Evolutionary conservation across 1,140 invertebrate genomes (phyloP).

Genomic region (Himalopsyche phryganea): DNA sequence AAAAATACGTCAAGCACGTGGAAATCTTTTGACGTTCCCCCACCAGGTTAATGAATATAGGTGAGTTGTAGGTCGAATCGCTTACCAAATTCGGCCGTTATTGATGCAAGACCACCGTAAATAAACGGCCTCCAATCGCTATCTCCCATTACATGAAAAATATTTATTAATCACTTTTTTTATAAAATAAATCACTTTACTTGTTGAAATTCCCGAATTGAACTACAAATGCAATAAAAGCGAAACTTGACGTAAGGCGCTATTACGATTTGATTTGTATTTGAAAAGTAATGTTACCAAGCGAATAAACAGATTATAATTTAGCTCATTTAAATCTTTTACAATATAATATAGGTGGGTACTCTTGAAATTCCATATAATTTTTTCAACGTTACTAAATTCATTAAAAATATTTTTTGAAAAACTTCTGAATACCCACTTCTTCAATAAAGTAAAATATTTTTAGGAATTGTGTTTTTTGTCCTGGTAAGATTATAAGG

Average conservation of each 20-base stretch:
- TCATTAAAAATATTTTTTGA: too few species aligned
- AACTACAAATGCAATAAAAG: neutral
- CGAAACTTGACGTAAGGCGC: neutral
- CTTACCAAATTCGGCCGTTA: slow-evolving; percentile 89
- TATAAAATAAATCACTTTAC: neutral
- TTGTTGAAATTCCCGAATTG: neutral
- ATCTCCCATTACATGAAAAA: slow-evolving; percentile 30
- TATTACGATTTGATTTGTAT: neutral
- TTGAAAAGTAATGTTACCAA: slow-evolving; percentile 1
- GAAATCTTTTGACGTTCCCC: slow-evolving; percentile 10
- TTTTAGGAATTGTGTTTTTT: too few species aligned
- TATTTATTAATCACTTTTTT: neutral
- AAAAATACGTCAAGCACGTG: slow-evolving; percentile 14
- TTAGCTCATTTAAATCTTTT: too few species aligned
- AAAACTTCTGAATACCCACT: too few species aligned
- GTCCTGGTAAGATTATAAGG: too few species aligned
- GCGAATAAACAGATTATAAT: neutral
- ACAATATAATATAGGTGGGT: too few species aligned
- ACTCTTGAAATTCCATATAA: too few species aligned
- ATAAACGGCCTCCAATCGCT: slow-evolving; percentile 85
- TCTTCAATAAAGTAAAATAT: too few species aligned
- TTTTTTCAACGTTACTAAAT: too few species aligned
- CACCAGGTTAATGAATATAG: slow-evolving; percentile 18
- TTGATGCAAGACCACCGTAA: slow-evolving; percentile 88
- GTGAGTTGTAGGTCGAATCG: slow-evolving; percentile 27